Percentiles rank a stretch among this genome's conserved stretches.
phyloP scores from a whole-genome alignment of 2,888 invertebrate species.

The Portevinia maculata region DNA sequence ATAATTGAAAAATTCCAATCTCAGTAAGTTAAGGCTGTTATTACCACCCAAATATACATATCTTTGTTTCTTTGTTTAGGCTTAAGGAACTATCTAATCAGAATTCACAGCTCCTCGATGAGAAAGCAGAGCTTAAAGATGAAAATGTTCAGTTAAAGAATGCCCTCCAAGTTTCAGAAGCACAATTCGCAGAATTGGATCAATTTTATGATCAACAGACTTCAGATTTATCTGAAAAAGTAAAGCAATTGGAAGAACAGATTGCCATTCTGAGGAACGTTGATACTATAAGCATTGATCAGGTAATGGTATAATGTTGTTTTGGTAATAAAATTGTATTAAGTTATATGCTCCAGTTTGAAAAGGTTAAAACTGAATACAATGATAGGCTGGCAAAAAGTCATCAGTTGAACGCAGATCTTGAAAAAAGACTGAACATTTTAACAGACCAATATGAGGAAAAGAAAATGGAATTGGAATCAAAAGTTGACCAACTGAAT shows the following conservation, averaged over 20 bases:
- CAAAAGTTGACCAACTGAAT: background rate
- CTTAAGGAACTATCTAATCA: conserved; percentile 51
- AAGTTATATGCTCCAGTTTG: conserved; percentile 6
- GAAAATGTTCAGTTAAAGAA: conserved; percentile 39
- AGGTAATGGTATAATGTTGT: conserved; percentile 28
- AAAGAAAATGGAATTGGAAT: background rate
- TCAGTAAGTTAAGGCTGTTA: conserved; percentile 44
- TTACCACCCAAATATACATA: too few species aligned
- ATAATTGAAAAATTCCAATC: conserved; percentile 59
- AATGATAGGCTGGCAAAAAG: conserved; percentile 11
- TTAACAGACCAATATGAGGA: background rate
- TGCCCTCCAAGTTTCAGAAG: conserved; percentile 39
- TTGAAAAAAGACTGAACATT: background rate
- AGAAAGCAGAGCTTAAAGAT: conserved; percentile 35
- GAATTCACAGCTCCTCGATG: conserved; percentile 28
- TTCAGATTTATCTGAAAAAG: conserved; percentile 20
- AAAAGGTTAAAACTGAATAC: conserved; percentile 34
- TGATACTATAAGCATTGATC: conserved; percentile 19
- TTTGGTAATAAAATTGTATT: background rate
- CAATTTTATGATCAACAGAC: conserved; percentile 51
- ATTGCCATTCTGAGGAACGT: background rate
- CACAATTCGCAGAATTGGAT: conserved; percentile 59
- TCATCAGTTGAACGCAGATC: conserved; percentile 9
- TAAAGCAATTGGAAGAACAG: conserved; percentile 10
- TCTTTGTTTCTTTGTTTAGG: conserved; percentile 5